phyloP scores from a whole-genome alignment of 2,113 vertebrate genomes.

The Malaclemys terrapin region DNA sequence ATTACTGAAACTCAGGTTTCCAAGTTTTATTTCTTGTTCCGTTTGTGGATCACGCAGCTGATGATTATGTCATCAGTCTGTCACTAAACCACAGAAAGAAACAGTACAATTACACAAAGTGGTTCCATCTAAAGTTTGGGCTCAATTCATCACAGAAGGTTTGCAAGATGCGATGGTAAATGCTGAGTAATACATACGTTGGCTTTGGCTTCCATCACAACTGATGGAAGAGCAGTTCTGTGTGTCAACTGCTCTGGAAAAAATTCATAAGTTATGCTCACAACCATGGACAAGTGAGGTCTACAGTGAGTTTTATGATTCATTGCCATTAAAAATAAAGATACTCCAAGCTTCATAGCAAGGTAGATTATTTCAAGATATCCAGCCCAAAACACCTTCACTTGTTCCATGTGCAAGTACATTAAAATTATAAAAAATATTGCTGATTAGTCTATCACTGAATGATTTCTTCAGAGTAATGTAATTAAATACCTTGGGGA shows the following conservation, averaged over 20 bases:
- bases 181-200: rapidly evolving
- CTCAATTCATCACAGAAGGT: neutral
- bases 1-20: neutral
- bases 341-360: neutral
- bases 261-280: neutral
- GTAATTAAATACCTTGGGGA: neutral
- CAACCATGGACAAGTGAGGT: neutral
- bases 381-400: neutral
- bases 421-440: neutral
- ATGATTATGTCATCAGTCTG: neutral
- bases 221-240: neutral
- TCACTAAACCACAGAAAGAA: neutral
- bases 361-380: neutral
- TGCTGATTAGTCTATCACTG: neutral
- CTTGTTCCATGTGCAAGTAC: neutral
- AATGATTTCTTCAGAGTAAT: neutral
- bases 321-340: neutral
- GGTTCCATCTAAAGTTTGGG: neutral
- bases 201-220: neutral
- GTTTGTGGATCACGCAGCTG: neutral
- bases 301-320: neutral
- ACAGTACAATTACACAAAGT: neutral
- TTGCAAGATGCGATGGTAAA: neutral
- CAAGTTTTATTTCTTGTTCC: neutral
- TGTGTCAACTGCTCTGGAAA: neutral